Evolutionary conservation across 2,113 vertebrate species (phyloP).

Genomic region (Serinus canaria): DNA sequence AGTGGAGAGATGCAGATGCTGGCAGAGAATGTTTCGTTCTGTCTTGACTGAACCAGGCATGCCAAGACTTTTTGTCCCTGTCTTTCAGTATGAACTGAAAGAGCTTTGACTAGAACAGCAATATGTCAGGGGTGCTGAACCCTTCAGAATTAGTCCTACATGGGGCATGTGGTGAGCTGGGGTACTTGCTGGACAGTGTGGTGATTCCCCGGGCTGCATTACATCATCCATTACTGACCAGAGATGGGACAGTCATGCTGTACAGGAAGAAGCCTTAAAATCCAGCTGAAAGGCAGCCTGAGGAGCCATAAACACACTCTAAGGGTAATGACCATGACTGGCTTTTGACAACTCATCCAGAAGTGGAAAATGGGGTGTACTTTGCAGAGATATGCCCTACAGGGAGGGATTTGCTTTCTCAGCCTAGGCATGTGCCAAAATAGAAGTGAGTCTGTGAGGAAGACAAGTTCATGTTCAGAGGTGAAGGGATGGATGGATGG

Average conservation of each 20-base stretch:
- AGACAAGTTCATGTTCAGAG: not conserved
- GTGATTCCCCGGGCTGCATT: not conserved
- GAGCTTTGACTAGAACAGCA: not conserved
- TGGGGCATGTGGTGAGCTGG: not conserved
- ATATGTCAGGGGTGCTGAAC: not conserved
- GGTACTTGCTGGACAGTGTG: rapidly evolving
- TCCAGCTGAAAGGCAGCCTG: not conserved
- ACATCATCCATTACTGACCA: not conserved
- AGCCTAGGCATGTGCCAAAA: not conserved
- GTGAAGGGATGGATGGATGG: not conserved
- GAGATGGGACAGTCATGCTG: not conserved
- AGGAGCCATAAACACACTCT: not conserved
- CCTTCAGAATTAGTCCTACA: not conserved
- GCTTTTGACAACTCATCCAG: not conserved
- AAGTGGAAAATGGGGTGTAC: not conserved
- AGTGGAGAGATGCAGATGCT: not conserved
- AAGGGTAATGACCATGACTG: not conserved
- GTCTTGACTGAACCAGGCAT: not conserved
- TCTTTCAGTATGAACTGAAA: not conserved
- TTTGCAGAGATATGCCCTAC: not conserved
- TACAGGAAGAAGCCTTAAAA: not conserved
- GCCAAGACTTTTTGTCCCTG: not conserved
- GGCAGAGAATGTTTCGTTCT: not conserved
- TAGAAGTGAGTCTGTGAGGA: not conserved
- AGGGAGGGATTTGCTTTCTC: not conserved